Conservation (phyloP, 2,797 vertebrate genomes). For the Trematomus bernacchii region DNA sequence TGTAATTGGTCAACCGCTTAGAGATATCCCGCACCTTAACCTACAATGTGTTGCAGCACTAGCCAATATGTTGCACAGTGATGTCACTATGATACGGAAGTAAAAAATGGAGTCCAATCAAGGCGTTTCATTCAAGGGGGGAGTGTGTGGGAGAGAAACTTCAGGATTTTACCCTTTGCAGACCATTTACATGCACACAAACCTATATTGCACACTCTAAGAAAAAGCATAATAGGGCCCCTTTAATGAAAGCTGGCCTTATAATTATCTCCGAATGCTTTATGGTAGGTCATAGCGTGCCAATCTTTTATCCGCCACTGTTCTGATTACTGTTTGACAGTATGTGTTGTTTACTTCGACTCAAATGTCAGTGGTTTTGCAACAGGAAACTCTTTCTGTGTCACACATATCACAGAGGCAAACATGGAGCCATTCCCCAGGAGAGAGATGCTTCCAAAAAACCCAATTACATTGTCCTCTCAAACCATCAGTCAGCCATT, state of each 20-base stretch:
- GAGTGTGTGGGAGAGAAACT: too few relatives aligned
- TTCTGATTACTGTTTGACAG: slow-evolving; percentile 35
- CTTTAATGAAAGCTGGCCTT: slow-evolving; percentile 11
- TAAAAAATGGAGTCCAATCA: too few relatives aligned
- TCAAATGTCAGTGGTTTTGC: slow-evolving; percentile 65
- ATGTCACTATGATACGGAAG: too few relatives aligned
- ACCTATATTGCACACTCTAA: too few relatives aligned
- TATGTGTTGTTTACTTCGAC: slow-evolving; percentile 44
- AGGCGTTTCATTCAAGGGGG: too few relatives aligned
- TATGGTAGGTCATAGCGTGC: neutral
- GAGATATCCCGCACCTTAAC: too few relatives aligned
- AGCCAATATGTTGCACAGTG: too few relatives aligned
- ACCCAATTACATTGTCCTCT: slow-evolving; percentile 77
- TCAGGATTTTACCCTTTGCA: too few relatives aligned
- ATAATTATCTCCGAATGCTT: slow-evolving; percentile 7
- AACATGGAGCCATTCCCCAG: slow-evolving; percentile 56
- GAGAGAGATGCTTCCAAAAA: slow-evolving; percentile 59
- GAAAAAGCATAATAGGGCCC: too few relatives aligned
- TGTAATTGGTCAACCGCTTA: too few relatives aligned
- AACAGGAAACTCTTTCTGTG: slow-evolving; percentile 64
- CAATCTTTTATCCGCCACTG: slow-evolving; percentile 20
- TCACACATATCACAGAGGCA: slow-evolving; percentile 68
- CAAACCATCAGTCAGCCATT: slow-evolving; percentile 71
- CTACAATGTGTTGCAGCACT: too few relatives aligned
- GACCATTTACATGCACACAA: too few relatives aligned